Percentiles rank a stretch among this genome's conserved stretches.
These are phyloP conservation scores for Phyllostomus hastatus DNA, from an alignment of 2,113 vertebrate genomes.

Conservation along the genomic window DNA sequence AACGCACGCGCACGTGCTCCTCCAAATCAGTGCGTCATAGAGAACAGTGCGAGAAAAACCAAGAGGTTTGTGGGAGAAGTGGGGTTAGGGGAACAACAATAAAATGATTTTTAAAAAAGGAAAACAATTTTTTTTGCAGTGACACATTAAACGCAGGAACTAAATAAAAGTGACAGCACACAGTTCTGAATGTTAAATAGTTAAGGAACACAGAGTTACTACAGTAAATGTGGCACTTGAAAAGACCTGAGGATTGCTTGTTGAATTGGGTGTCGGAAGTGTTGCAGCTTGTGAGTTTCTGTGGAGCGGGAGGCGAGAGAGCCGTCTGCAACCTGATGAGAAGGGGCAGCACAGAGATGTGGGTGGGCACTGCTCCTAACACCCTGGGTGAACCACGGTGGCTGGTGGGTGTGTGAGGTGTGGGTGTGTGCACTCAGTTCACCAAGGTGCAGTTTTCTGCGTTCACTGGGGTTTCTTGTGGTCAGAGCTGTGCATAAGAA, in stretches of 20 bases:
- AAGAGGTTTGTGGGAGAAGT: not conserved
- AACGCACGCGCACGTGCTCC: accelerated
- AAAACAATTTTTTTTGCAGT: not conserved
- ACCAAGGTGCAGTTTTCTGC: not conserved
- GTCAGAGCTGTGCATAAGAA: not conserved
- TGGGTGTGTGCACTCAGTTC: accelerated
- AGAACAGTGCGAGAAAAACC: not conserved
- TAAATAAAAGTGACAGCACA: not conserved
- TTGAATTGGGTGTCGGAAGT: not conserved
- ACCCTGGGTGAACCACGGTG: accelerated
- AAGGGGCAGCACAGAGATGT: not conserved
- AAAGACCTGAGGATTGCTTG: not conserved
- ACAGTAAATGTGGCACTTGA: accelerated
- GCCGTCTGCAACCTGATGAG: not conserved
- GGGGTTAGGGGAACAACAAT: not conserved
- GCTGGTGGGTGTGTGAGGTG: not conserved
- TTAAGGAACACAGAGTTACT: not conserved
- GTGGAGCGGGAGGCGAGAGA: not conserved
- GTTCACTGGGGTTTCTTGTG: not conserved
- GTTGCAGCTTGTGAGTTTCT: not conserved
- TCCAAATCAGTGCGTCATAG: not conserved
- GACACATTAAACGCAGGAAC: not conserved
- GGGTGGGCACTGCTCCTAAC: not conserved
- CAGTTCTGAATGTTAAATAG: no score
- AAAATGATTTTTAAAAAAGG: not conserved